A percentile compares a stretch with the other conserved stretches of the same genome.
Evolutionary conservation across 2,888 invertebrate genomes (phyloP).

Genomic region (Meghimatium bilineatum): DNA sequence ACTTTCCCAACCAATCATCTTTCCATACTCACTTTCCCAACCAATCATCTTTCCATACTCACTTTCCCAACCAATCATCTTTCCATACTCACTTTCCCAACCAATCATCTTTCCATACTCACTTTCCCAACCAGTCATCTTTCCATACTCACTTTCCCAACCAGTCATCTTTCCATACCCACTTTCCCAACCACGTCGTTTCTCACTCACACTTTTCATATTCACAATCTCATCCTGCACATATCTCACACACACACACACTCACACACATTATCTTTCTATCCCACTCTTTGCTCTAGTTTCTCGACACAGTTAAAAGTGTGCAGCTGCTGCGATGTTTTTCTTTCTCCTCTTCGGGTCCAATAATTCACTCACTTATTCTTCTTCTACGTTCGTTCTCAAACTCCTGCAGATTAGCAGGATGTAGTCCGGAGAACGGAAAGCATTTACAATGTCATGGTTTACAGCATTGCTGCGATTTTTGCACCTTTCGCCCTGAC

Average conservation of each 20-base stretch:
- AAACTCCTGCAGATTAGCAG: no score
- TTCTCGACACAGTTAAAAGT: background rate
- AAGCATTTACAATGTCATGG: no score
- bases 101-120: background rate
- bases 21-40: background rate
- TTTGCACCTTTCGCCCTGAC: no score
- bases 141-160: background rate
- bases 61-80: background rate
- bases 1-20: background rate
- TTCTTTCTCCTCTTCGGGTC: background rate
- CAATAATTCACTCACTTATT: background rate
- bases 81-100: slow-evolving; percentile 3
- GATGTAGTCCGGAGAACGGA: no score
- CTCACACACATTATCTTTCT: no score
- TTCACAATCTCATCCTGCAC: no score
- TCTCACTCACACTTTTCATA: background rate
- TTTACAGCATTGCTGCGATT: no score
- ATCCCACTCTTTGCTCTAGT: no score
- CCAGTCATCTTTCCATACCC: background rate
- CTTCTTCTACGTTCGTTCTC: no score
- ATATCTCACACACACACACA: no score
- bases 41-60: background rate
- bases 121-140: background rate
- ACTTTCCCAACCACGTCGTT: background rate
- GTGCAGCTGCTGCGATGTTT: background rate